Base-by-base conservation (phyloP, 1,140 invertebrate genomes). In the Gryllus bimaculatus region DNA sequence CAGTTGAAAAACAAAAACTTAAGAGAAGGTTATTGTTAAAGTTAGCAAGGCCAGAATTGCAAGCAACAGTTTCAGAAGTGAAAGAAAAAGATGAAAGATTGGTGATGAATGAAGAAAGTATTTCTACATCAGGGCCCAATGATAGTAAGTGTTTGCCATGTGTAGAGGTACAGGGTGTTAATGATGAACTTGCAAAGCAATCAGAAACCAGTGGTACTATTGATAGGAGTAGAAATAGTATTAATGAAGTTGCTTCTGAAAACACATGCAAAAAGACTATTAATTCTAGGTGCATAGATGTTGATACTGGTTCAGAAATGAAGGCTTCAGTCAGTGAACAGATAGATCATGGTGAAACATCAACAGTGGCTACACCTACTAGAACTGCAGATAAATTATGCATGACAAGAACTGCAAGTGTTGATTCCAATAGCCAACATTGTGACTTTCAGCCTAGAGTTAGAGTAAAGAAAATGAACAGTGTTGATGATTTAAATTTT, bases 1-100 rank as follows among this genome's bases (percentile, higher is more conserved):
- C 79, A 77, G 77, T 73, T 47, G 79, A 79, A 3, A 79, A 75
- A 47, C 74, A 79, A 47, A 79, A 20, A 49, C 47, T 47, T 21
- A 79, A 79, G 20, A 75, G 73, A 21, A 75, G 20, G n/a, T 47
- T 74, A 0, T 18, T 48, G 48, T 47, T n/a, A 48, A 77, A 77
- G 48, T 10, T 77, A 49, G 48, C 18, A 21, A 77, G 76, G 47
- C 8, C 48, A 54, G 10, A 20, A 18, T 20, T 48, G 8, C n/a
- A 77, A n/a, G 48, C 47, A n/a, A 15, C 7, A 8, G 47, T n/a
- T 12, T 21, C 47, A 48, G 47, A 20, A 48, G 76, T 77, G 76
- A 48, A 77, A 18, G 76, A 48, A 6, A 7, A n/a, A 48, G n/a
- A 77, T 48, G 20, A 77, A 12, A 47, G 15, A 47, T 3, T 18